These are phyloP conservation scores for Gryon sp. DNA, from an alignment of 1,140 invertebrate genomes.

Conservation along the genomic window DNA sequence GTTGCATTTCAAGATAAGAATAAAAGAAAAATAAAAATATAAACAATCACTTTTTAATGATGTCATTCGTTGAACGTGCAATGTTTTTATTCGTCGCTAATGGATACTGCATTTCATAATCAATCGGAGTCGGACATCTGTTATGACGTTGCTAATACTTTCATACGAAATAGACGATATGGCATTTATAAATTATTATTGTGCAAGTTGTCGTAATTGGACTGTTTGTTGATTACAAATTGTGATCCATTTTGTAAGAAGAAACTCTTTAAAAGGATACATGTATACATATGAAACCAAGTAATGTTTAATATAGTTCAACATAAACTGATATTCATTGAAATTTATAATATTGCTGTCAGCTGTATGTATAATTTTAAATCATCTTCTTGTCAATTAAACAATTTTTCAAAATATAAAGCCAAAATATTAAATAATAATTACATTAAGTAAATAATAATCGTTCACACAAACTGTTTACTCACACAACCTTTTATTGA, in stretches of 20 bases:
- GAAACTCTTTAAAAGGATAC: no score
- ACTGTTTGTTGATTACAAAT: slow-evolving; percentile 2
- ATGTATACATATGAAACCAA: background rate
- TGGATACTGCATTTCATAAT: slow-evolving; percentile 11
- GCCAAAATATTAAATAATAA: no score
- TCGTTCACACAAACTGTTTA: no score
- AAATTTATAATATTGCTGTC: no score
- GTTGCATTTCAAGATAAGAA: no score
- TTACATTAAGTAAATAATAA: no score
- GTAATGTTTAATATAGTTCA: slow-evolving; percentile 12
- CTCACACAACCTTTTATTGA: no score
- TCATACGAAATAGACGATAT: slow-evolving; percentile 12
- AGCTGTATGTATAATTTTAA: no score
- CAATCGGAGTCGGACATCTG: background rate
- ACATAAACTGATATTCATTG: no score
- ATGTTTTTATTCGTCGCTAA: background rate
- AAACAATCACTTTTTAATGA: slow-evolving; percentile 30
- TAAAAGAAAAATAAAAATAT: no score
- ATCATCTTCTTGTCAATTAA: no score
- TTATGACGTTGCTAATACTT: slow-evolving; percentile 7
- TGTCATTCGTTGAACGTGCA: slow-evolving; percentile 16
- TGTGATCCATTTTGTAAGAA: slow-evolving; percentile 4
- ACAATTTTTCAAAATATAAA: no score
- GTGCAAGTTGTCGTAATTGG: slow-evolving; percentile 6
- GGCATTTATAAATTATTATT: slow-evolving; percentile 4